Base-by-base conservation (phyloP, 2,888 invertebrate genomes). In the Tetanocera ferruginea region DNA sequence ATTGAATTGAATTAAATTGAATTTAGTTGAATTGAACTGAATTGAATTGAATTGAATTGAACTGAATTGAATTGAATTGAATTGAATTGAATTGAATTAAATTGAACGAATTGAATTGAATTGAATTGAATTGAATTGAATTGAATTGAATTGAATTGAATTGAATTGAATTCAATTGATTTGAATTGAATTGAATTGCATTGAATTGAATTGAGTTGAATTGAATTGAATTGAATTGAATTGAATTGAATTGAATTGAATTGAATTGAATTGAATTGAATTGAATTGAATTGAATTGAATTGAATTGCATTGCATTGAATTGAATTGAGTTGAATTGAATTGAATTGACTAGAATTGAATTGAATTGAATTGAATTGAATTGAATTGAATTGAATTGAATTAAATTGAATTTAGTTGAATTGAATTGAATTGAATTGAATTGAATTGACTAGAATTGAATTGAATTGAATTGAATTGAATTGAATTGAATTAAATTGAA, bases 381-480 rank as follows among this genome's bases (percentile, higher is more conserved):
- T 76, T 76, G 57, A 67, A 23, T 67, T 76, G 55, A 76, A 23
- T 67, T 76, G 55, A 76, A 31, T 55, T 76, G 34, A 57, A 49
- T 37, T 76, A 52, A 67, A 28, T 31, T 76, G 28, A 67, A 34
- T 34, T 67, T 8, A 67, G 31, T 55, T 76, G 34, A 67, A 19
- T 55, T 67, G 31, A 67, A 31, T 34, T 76, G 34, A 67, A n/a
- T 55, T 76, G 52, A 67, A 49, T 66, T 55, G 31, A 49, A 28
- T 67, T 62, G 17, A 76, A 17, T 67, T 62, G 51, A 67, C 8
- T 71, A 55, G 57, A 67, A 19, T 34, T 76, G 31, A 55, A 3
- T 67, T 67, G 37, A 60, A n/a, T 76, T 66, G 14, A 72, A 3
- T 71, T 34, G 11, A 66, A 11, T 67, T 76, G 37, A 67, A n/a